Evolutionary conservation across 2,888 invertebrate genomes (phyloP), one percentile per base, ranked within the genome.

Genomic region (Cryptocephalus moraei): DNA sequence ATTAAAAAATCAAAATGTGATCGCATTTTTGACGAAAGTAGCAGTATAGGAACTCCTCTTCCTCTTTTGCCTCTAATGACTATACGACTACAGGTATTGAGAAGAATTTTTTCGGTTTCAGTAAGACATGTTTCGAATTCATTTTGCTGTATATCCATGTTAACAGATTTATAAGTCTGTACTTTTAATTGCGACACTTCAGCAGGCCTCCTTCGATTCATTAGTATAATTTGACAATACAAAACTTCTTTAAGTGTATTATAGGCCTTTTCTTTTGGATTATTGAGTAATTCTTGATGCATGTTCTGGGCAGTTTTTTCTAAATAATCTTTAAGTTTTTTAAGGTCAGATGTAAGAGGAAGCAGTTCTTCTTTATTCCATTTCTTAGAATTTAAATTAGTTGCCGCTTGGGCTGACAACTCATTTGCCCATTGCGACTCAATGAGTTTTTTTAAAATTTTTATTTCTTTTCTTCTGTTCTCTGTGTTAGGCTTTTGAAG

Each of bases 311-410:
- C 47, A 41, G 33, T 22, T 10, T 14, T 43, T 43, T 45, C 13
- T 47, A 58, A 45, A 44, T 46, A 55, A n/a, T 43, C 41, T 39
- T 55, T 53, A 9, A 56, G 40, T 38, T 54, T 50, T 33, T 56
- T 56, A 11, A 59, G 41, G 41, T 59, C 55, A 9, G 44, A 41
- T 8, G 54, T 56, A 2, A 57, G 41, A 2, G 56, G 57, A 11
- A 59, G 39, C 13, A 59, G 39, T 47, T 59, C 55, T n/a, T 54
- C 46, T 45, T 58, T 57, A 39, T 60, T 59, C 56, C 57, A 58
- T 33, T 52, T 53, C 31, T 55, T 57, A 43, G 52, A 41, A 56
- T 54, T 54, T 43, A 59, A 49, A 47, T 58, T 57, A 31, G 53
- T 39, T 12, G 44, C 40, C 36, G 57, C 60, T 50, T 56, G 59